Base-by-base conservation (phyloP, 2,797 vertebrate species). In the Monodelphis domestica region DNA sequence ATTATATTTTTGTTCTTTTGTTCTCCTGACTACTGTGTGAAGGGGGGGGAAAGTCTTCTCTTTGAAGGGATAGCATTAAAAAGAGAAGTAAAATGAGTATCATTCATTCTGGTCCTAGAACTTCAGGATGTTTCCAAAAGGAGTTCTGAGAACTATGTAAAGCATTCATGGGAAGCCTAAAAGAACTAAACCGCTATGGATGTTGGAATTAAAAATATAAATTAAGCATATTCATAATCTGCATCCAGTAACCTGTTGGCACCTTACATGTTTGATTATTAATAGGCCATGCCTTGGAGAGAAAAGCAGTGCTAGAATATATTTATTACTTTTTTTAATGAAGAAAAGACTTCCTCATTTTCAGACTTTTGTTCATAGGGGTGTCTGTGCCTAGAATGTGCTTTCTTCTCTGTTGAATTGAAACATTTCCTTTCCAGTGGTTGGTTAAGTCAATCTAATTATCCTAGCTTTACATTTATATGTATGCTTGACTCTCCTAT, bases 1-100 rank as follows among this genome's bases (percentile, higher is more conserved):
- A 21, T 5, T 17, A 53, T 53, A 53, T 91, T 14, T 95, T 94
- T 92, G 52, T 97, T 90, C 59, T 95, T 95, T 95, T 63, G 89
- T 4, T 90, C 91, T 70, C 70, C 91, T 88, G 93, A 7, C 1
- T 54, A 12, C n/a, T n/a, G n/a, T n/a, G n/a, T n/a, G n/a, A n/a
- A n/a, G n/a, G n/a, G n/a, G n/a, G n/a, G n/a, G n/a, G n/a, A n/a
- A n/a, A n/a, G n/a, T n/a, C n/a, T 95, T 90, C 45, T 56, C 52
- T 95, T 94, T 95, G n/a, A 93, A 38, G n/a, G 4, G 88, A 90
- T 0, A n/a, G 5, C 29, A 84, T 0, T 63, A 5, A 90, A 89
- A 94, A 91, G 87, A 33, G 56, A 0, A 24, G 17, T 89, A 87
- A 92, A 94, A 55, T 91, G 78, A 55, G 57, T 88, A 90, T 50